These are phyloP conservation scores for Meandrina meandrites DNA, from an alignment of 92 coral and sea anemone species.

Conservation along the genomic window DNA sequence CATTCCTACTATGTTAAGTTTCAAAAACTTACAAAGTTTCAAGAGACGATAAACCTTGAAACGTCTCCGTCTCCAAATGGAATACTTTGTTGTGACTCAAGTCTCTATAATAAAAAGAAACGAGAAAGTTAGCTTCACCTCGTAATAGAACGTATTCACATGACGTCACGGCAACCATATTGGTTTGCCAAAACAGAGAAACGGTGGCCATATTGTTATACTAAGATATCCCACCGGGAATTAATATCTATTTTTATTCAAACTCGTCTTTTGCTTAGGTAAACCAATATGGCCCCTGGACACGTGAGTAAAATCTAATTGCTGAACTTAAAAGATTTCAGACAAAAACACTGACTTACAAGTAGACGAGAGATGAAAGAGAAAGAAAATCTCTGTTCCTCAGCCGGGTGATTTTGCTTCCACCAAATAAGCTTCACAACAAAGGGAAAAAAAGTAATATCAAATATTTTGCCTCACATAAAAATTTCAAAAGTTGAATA, in stretches of 20 bases:
- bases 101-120: background rate
- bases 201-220: too few relatives aligned
- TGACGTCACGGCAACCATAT: too few relatives aligned
- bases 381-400: background rate
- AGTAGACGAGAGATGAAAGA: background rate
- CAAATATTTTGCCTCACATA: background rate
- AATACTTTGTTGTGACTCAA: constrained; percentile 9
- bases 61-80: background rate
- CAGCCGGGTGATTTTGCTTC: constrained; percentile 5
- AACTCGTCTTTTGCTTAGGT: too few relatives aligned
- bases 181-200: too few relatives aligned
- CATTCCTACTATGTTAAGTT: background rate
- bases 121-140: background rate
- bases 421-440: background rate
- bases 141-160: too few relatives aligned
- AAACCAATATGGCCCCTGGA: too few relatives aligned
- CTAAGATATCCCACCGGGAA: too few relatives aligned
- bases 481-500: too few relatives aligned
- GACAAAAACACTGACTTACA: background rate
- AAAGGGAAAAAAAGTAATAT: background rate
- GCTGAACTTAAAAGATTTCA: background rate
- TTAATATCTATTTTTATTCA: too few relatives aligned
- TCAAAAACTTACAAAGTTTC: constrained; percentile 5
- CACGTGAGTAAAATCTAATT: background rate
- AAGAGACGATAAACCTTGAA: background rate